Conservation (phyloP, 2,113 vertebrate genomes). For the Hystrix brachyura region DNA sequence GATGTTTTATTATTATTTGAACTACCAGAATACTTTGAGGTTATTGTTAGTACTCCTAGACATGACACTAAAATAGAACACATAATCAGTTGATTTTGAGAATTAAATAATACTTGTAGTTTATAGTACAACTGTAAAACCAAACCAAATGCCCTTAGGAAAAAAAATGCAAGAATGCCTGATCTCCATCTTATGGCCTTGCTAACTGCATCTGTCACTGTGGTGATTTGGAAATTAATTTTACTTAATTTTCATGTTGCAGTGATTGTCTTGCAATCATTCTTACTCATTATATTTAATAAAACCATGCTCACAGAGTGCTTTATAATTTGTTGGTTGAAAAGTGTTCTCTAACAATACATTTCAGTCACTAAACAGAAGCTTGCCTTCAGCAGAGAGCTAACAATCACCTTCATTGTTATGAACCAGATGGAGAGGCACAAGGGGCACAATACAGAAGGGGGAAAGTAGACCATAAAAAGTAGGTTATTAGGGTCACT, state of each 20-base stretch:
- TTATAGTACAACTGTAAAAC: not conserved
- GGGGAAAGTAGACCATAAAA: not conserved
- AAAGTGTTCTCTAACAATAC: slow-evolving; percentile 32
- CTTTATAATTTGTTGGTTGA: not conserved
- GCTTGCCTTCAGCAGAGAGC: not conserved
- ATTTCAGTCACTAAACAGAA: not conserved
- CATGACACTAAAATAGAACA: not conserved
- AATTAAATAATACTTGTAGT: not conserved
- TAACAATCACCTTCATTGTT: not conserved
- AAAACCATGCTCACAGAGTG: not conserved
- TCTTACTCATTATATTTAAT: slow-evolving; percentile 33
- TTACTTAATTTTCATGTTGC: slow-evolving; percentile 42
- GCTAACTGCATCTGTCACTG: not conserved
- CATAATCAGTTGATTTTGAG: not conserved
- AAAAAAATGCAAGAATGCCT: not conserved
- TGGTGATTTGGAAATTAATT: slow-evolving; percentile 52
- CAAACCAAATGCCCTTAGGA: not conserved
- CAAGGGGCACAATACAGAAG: not conserved
- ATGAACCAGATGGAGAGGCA: not conserved
- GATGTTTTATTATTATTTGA: slow-evolving; percentile 18
- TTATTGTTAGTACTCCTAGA: slow-evolving; percentile 17
- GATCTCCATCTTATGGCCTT: not conserved
- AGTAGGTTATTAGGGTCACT: not conserved
- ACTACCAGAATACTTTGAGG: not conserved
- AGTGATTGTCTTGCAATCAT: not conserved